phyloP scores from a whole-genome alignment of 2,113 vertebrate species.

The Clarias batrachus region DNA sequence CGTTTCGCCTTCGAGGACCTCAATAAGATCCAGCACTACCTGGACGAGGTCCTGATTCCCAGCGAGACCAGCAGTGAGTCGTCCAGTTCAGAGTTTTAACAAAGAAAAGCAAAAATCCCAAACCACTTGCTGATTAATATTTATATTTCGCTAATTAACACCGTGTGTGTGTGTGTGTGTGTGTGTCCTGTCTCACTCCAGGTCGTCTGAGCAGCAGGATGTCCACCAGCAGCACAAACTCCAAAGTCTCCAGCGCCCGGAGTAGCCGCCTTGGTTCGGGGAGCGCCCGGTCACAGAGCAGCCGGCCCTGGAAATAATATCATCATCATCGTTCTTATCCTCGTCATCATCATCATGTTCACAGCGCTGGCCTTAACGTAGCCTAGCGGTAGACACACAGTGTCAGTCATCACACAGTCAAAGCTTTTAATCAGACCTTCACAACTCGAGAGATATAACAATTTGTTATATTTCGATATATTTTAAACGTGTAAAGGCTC shows the following conservation, averaged over 20 bases:
- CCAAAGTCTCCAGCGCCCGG: conserved; percentile 61
- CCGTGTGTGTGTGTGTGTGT: not conserved
- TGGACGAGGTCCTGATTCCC: conserved; percentile 78
- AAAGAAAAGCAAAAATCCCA: not conserved
- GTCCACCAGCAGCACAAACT: conserved; percentile 66
- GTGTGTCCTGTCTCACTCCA: conserved; percentile 52
- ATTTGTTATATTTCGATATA: not conserved
- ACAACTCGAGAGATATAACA: not conserved
- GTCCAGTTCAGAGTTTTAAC: not conserved
- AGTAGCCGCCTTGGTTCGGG: conserved; percentile 65
- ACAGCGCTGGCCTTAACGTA: not conserved
- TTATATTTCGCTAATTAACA: not conserved
- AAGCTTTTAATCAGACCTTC: not conserved
- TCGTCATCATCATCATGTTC: conserved; percentile 11
- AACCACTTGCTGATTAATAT: not conserved
- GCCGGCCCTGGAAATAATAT: conserved; percentile 84
- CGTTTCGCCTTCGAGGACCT: conserved; percentile 84
- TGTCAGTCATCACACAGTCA: not conserved
- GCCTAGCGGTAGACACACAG: not conserved
- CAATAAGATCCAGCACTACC: conserved; percentile 77
- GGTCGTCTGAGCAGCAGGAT: conserved; percentile 77
- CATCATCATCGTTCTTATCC: not conserved
- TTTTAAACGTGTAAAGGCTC: too few relatives aligned
- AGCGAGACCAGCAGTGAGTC: conserved; percentile 80
- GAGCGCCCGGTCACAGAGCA: conserved; percentile 63